Evolutionary conservation across 2,113 vertebrate genomes (phyloP).

Genomic region (Phyllopteryx taeniolatus): DNA sequence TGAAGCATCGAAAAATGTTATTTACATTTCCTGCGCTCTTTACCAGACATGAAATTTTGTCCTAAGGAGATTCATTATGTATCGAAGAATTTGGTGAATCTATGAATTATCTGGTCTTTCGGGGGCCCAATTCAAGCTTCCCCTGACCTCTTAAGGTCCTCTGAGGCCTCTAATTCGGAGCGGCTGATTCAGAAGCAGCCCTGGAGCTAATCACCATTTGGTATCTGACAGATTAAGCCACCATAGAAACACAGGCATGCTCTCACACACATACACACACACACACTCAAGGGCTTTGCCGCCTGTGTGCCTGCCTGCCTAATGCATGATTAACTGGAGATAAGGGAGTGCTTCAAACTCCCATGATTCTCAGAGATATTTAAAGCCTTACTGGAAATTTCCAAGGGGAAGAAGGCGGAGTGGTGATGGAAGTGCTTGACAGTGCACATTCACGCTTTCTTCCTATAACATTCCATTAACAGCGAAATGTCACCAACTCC

Average conservation of each 20-base stretch:
- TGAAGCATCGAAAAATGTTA: neutral
- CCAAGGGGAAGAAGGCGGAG: conserved; percentile 57
- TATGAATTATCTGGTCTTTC: conserved; percentile 32
- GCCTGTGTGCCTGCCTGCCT: conserved; percentile 51
- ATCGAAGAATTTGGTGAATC: conserved; percentile 20
- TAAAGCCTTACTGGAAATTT: conserved; percentile 71
- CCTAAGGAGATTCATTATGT: conserved; percentile 1
- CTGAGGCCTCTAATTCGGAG: conserved; percentile 67
- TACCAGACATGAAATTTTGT: neutral
- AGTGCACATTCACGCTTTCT: conserved; percentile 41
- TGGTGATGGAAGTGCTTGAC: conserved; percentile 39
- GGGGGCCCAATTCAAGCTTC: conserved; percentile 38
- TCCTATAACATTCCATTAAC: conserved; percentile 50
- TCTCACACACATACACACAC: conserved; percentile 25
- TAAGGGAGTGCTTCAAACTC: conserved; percentile 67
- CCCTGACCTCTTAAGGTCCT: conserved; percentile 61
- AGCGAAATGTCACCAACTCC: conserved; percentile 36
- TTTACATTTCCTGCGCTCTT: neutral
- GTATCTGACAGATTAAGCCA: conserved; percentile 71
- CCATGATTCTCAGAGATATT: conserved; percentile 68
- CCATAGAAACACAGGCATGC: conserved; percentile 46
- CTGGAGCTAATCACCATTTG: conserved; percentile 72
- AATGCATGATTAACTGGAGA: conserved; percentile 72
- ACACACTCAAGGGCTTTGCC: conserved; percentile 26
- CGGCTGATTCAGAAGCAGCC: conserved; percentile 69